A percentile compares a stretch with the other conserved stretches of the same genome.
These are phyloP conservation scores for Protodeltote pygarga DNA, from an alignment of 2,888 invertebrate genomes.

Conservation along the genomic window DNA sequence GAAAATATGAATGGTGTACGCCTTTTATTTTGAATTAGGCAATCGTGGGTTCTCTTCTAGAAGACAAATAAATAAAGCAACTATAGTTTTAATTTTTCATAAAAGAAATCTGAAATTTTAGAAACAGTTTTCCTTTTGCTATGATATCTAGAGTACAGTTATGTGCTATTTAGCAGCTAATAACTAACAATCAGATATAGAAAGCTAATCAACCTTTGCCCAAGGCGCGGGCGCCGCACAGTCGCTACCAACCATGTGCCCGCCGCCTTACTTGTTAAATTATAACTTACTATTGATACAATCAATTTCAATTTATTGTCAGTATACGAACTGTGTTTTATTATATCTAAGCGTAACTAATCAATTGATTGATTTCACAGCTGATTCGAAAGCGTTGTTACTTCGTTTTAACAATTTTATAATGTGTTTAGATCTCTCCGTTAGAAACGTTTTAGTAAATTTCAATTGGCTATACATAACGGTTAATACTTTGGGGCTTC, in stretches of 20 bases:
- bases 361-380: slow-evolving; percentile 64
- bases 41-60: background rate
- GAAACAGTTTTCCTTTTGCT: too few relatives aligned
- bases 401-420: slow-evolving; percentile 43
- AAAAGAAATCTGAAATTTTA: too few relatives aligned
- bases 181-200: slow-evolving; percentile 34
- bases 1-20: slow-evolving; percentile 4
- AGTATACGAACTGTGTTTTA: slow-evolving; percentile 52
- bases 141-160: too few relatives aligned
- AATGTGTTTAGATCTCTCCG: slow-evolving; percentile 54
- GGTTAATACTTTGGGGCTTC: slow-evolving; percentile 38
- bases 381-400: slow-evolving; percentile 60
- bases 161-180: slow-evolving; percentile 10
- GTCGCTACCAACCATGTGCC: slow-evolving; percentile 21
- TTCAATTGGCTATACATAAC: slow-evolving; percentile 38
- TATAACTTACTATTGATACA: slow-evolving; percentile 49
- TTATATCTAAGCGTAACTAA: slow-evolving; percentile 54
- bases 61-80: too few relatives aligned
- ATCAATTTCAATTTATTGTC: slow-evolving; percentile 58
- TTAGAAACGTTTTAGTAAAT: slow-evolving; percentile 43
- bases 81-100: too few relatives aligned
- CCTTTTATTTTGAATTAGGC: background rate
- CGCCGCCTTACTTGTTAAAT: slow-evolving; percentile 43
- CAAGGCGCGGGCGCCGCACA: slow-evolving; percentile 28
- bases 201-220: slow-evolving; percentile 30